These are phyloP conservation scores for Cheilosia soror DNA, from an alignment of 2,888 invertebrate genomes.

Conservation along the genomic window DNA sequence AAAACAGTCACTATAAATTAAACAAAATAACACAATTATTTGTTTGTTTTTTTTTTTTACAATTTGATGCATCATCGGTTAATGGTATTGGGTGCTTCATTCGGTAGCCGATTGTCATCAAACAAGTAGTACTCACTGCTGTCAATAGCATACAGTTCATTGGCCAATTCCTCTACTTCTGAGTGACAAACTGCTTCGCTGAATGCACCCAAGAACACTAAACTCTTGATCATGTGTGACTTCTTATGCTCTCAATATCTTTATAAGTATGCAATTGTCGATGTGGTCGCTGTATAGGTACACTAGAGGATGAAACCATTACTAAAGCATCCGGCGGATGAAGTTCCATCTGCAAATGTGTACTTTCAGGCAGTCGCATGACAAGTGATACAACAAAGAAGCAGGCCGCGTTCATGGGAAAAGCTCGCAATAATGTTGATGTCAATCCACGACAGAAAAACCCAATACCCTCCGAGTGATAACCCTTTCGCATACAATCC, in stretches of 20 bases:
- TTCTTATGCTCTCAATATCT: slow-evolving; percentile 70
- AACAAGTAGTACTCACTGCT: slow-evolving; percentile 76
- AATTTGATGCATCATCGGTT: slow-evolving; percentile 8
- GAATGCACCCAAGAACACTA: slow-evolving; percentile 79
- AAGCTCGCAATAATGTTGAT: slow-evolving; percentile 93
- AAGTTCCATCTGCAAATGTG: slow-evolving; percentile 54
- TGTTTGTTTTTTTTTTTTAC: background rate
- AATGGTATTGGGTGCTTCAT: slow-evolving; percentile 6
- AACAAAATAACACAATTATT: slow-evolving; percentile 20
- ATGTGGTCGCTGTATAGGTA: slow-evolving; percentile 30
- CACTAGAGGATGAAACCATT: slow-evolving; percentile 53
- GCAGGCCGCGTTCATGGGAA: slow-evolving; percentile 96
- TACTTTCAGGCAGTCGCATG: slow-evolving; percentile 82
- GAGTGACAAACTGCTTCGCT: slow-evolving; percentile 80
- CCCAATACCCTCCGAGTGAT: slow-evolving; percentile 88
- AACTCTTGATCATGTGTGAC: slow-evolving; percentile 76
- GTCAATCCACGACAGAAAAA: slow-evolving; percentile 91
- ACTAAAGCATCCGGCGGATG: slow-evolving; percentile 52
- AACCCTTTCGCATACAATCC: slow-evolving; percentile 90
- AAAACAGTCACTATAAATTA: slow-evolving; percentile 41
- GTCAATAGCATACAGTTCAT: slow-evolving; percentile 77
- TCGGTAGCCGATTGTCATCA: slow-evolving; percentile 71
- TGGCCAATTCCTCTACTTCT: slow-evolving; percentile 80
- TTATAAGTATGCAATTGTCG: slow-evolving; percentile 16
- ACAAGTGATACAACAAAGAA: slow-evolving; percentile 94